These are phyloP conservation scores for Pecten maximus DNA, from an alignment of 2,888 invertebrate species.

Conservation along the genomic window DNA sequence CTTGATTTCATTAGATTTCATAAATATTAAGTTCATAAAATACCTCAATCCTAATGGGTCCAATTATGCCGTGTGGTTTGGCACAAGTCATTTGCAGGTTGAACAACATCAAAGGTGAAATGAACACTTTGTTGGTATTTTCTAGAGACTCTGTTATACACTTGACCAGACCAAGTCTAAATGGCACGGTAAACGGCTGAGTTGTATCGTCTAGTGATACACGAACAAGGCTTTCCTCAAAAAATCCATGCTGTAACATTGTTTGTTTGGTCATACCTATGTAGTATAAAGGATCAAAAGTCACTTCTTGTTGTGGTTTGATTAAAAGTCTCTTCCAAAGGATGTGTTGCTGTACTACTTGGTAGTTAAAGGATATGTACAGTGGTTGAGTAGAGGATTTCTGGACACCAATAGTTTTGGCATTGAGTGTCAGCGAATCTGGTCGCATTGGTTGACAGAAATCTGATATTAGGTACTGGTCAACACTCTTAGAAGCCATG, in stretches of 20 bases:
- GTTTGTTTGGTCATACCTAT: conserved; percentile 73
- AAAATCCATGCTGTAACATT: conserved; percentile 72
- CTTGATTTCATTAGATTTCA: too few relatives aligned
- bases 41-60: conserved; percentile 24
- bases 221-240: conserved; percentile 74
- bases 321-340: conserved; percentile 70
- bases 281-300: conserved; percentile 72
- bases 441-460: conserved; percentile 67
- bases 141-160: conserved; percentile 68
- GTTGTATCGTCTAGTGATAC: conserved; percentile 59
- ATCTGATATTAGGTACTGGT: conserved; percentile 68
- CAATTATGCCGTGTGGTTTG: conserved; percentile 8
- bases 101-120: conserved; percentile 75
- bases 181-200: conserved; percentile 48
- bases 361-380: conserved; percentile 56
- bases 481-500: conserved; percentile 50
- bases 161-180: conserved; percentile 69
- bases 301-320: conserved; percentile 64
- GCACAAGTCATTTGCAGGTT: conserved; percentile 65
- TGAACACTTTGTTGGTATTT: conserved; percentile 68
- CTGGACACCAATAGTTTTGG: conserved; percentile 51
- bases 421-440: conserved; percentile 57
- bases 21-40: neutral
- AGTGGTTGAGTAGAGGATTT: conserved; percentile 40
- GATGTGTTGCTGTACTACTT: conserved; percentile 70